A percentile compares a stretch with the other conserved stretches of the same genome.
Evolutionary conservation across 2,888 invertebrate genomes (phyloP).

Genomic region (Melieria picta): DNA sequence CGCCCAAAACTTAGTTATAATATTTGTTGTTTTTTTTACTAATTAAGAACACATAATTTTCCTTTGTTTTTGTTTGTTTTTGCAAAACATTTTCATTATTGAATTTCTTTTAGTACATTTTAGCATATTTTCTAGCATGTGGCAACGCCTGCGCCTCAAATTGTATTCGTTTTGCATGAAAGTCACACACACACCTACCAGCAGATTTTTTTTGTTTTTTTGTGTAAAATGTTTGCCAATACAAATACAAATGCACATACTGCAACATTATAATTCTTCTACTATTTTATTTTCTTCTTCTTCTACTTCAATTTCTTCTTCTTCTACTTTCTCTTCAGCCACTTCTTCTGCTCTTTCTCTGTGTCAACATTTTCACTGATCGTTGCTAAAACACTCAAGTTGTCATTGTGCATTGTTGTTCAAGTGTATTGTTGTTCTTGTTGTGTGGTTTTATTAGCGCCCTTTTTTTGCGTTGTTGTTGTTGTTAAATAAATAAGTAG

Average conservation of each 20-base stretch:
- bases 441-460: conserved; percentile 28
- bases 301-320: background rate
- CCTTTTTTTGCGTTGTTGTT: conserved; percentile 24
- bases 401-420: no score
- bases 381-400: no score
- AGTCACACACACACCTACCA: conserved; percentile 16
- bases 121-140: no score
- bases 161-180: no score
- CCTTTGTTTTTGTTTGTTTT: conserved; percentile 39
- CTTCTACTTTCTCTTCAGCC: background rate
- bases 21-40: conserved; percentile 45
- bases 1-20: conserved; percentile 12
- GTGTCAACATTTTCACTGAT: no score
- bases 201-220: background rate
- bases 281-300: background rate
- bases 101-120: no score
- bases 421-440: conserved; percentile 43
- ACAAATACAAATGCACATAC: no score
- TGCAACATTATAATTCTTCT: background rate
- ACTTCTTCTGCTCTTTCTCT: background rate
- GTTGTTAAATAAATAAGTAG: conserved; percentile 57
- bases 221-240: background rate
- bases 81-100: background rate
- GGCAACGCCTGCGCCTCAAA: no score
- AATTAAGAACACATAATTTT: conserved; percentile 61